phyloP scores from a whole-genome alignment of 2,113 vertebrate species.

The Aix galericulata region DNA sequence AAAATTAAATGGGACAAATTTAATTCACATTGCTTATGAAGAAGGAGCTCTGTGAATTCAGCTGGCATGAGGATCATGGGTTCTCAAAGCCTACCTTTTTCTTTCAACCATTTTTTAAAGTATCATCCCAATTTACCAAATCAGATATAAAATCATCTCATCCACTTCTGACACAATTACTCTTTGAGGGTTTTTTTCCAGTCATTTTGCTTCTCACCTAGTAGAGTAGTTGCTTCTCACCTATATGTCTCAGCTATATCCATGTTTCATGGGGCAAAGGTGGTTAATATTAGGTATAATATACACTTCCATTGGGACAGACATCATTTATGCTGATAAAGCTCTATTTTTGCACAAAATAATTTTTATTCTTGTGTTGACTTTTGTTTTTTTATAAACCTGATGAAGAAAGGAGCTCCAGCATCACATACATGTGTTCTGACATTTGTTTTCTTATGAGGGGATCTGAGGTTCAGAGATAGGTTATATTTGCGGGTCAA shows the following conservation, averaged over 20 bases:
- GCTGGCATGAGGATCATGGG: not conserved
- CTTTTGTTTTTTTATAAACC: not conserved
- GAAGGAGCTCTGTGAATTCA: not conserved
- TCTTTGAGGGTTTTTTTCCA: not conserved
- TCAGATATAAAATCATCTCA: not conserved
- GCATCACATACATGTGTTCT: not conserved
- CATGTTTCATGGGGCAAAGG: not conserved
- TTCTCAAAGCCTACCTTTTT: not conserved
- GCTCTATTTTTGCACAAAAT: constrained; percentile 1
- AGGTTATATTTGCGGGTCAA: constrained; percentile 34
- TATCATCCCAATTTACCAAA: not conserved
- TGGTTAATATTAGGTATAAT: not conserved
- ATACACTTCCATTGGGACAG: not conserved
- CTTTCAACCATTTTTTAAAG: not conserved
- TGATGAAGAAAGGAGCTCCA: constrained; percentile 33
- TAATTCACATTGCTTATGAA: not conserved
- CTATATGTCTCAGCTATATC: not conserved
- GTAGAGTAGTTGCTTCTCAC: not conserved
- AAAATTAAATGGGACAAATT: constrained; percentile 22
- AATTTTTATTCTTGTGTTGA: constrained; percentile 6
- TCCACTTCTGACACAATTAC: not conserved
- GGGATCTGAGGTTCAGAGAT: constrained; percentile 40
- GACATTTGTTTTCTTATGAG: constrained; percentile 17
- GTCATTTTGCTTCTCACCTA: not conserved
- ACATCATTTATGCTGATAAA: constrained; percentile 28